Conservation (phyloP, 2,888 invertebrate species). For the Amiota communis region DNA sequence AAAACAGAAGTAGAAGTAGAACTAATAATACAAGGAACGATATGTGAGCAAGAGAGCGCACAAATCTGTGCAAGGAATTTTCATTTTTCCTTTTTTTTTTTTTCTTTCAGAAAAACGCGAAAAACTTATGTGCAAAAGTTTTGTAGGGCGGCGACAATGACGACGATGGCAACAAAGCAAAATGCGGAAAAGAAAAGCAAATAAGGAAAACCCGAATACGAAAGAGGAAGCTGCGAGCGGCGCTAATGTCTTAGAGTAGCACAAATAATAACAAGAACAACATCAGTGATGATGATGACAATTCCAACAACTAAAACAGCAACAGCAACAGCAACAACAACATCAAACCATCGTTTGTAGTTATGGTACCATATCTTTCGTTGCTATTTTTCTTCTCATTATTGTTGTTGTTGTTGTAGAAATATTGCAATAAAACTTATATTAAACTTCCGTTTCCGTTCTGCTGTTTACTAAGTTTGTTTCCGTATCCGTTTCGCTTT, state of each 20-base stretch:
- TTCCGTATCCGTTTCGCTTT: neutral
- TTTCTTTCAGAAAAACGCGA: neutral
- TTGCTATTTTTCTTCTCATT: neutral
- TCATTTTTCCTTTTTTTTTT: too few relatives aligned
- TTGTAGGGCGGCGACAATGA: neutral
- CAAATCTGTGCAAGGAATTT: too few relatives aligned
- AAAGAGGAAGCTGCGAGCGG: neutral
- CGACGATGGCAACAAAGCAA: neutral
- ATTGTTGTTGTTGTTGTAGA: neutral
- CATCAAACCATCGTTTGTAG: too few relatives aligned
- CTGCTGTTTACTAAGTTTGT: constrained; percentile 5
- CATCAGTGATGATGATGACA: neutral
- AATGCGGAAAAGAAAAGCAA: constrained; percentile 1
- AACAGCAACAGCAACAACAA: too few relatives aligned
- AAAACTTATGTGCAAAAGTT: constrained; percentile 15
- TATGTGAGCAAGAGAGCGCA: too few relatives aligned
- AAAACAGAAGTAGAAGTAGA: too few relatives aligned
- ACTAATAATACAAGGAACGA: too few relatives aligned
- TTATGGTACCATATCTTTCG: too few relatives aligned
- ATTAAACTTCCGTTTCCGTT: constrained; percentile 42
- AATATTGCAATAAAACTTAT: constrained; percentile 38
- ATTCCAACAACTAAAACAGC: neutral
- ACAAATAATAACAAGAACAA: neutral
- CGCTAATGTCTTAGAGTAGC: constrained; percentile 10
- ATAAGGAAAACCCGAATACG: neutral